phyloP scores from a whole-genome alignment of 2,888 invertebrate genomes.

The Empis stercorea region DNA sequence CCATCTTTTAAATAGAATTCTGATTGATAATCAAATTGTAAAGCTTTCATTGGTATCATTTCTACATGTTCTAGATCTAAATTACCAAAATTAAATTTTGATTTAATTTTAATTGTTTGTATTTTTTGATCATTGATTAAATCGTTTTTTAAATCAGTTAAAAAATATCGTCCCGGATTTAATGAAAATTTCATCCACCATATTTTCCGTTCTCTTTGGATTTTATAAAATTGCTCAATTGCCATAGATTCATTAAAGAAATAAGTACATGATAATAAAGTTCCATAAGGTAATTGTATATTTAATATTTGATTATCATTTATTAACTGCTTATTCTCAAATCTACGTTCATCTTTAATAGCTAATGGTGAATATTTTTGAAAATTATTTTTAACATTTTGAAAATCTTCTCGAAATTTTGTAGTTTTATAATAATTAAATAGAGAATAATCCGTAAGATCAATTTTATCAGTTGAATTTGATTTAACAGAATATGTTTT shows the following conservation, averaged over 20 bases:
- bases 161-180: slow-evolving; percentile 54
- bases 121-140: slow-evolving; percentile 31
- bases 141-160: slow-evolving; percentile 43
- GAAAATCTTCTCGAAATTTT: slow-evolving; percentile 18
- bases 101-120: slow-evolving; percentile 47
- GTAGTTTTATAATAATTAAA: slow-evolving; percentile 27
- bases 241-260: slow-evolving; percentile 26
- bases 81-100: slow-evolving; percentile 49
- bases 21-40: slow-evolving; percentile 10
- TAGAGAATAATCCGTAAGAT: slow-evolving; percentile 1
- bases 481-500: slow-evolving; percentile 12
- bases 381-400: slow-evolving; percentile 16
- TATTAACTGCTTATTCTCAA: not conserved
- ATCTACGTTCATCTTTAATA: slow-evolving; percentile 14
- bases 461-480: not conserved
- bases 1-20: slow-evolving; percentile 19
- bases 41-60: slow-evolving; percentile 23
- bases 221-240: slow-evolving; percentile 55
- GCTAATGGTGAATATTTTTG: slow-evolving; percentile 22
- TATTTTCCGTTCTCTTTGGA: slow-evolving; percentile 63
- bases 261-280: slow-evolving; percentile 22
- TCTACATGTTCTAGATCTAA: slow-evolving; percentile 50
- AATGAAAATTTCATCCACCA: slow-evolving; percentile 78
- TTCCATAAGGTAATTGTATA: slow-evolving; percentile 6
- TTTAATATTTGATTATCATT: not conserved